Conservation (phyloP, 2,113 vertebrate species). For the Romanogobio albipinnatus region DNA sequence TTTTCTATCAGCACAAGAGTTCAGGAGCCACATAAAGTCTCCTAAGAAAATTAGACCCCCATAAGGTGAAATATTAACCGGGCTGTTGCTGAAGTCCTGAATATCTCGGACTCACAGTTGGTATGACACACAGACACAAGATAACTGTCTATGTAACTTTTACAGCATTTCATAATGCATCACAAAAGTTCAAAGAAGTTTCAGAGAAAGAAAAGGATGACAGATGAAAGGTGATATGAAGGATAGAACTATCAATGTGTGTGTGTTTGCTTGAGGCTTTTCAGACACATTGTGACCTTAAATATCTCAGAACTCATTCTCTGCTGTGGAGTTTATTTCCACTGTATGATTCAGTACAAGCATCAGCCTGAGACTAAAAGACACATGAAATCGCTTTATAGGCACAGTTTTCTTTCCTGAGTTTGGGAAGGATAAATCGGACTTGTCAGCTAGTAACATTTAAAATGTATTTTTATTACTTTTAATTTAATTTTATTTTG, state of each 20-base stretch:
- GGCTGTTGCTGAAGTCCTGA: background rate
- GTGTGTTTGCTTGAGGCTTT: background rate
- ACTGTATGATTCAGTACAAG: slow-evolving; percentile 11
- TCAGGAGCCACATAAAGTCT: background rate
- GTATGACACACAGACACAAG: background rate
- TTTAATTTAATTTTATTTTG: too few species aligned
- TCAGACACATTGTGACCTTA: slow-evolving; percentile 11
- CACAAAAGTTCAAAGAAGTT: slow-evolving; percentile 19
- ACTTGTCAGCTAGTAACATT: too few species aligned
- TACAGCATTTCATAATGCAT: slow-evolving; percentile 4
- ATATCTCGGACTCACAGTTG: background rate
- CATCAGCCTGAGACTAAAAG: background rate
- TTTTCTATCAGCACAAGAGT: background rate
- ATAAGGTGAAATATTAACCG: slow-evolving; percentile 17
- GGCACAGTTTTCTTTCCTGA: background rate
- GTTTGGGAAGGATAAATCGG: background rate
- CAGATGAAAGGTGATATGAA: background rate
- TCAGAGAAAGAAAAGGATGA: background rate
- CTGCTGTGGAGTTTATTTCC: background rate
- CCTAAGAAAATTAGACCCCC: background rate
- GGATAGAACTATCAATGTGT: background rate
- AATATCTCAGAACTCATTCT: slow-evolving; percentile 21
- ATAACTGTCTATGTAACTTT: background rate
- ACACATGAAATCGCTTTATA: background rate
- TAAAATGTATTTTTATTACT: too few species aligned